Evolutionary conservation across 2,113 vertebrate species (phyloP).

Genomic region (Oryzias woworae): DNA sequence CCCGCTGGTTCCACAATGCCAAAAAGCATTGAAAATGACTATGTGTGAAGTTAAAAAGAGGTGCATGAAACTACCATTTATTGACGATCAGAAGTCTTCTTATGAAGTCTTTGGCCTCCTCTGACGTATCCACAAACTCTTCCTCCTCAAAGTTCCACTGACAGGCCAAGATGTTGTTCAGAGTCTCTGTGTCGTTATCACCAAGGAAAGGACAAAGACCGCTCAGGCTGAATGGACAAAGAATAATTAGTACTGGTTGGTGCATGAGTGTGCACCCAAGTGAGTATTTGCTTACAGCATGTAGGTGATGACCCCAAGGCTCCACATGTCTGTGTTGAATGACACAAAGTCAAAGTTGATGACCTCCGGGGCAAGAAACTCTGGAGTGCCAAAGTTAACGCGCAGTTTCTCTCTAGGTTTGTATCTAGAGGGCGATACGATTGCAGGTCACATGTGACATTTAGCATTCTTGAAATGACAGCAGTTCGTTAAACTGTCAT

Average conservation of each 20-base stretch:
- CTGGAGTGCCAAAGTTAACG: slow-evolving; percentile 95
- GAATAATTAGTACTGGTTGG: not conserved
- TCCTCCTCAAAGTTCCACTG: slow-evolving; percentile 91
- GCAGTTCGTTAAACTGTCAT: not conserved
- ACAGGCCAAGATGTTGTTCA: slow-evolving; percentile 93
- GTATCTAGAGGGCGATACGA: slow-evolving; percentile 77
- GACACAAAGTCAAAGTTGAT: slow-evolving; percentile 96
- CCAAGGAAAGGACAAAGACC: slow-evolving; percentile 97
- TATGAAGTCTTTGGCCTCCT: slow-evolving; percentile 94
- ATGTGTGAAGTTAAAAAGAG: not conserved
- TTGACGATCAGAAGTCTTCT: slow-evolving; percentile 89
- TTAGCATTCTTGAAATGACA: not conserved
- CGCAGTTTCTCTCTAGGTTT: slow-evolving; percentile 92
- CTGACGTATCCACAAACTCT: slow-evolving; percentile 86
- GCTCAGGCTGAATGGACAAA: slow-evolving; percentile 81
- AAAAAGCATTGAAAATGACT: too few species aligned
- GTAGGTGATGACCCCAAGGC: slow-evolving; percentile 92
- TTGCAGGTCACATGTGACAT: not conserved
- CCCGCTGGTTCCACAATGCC: too few species aligned
- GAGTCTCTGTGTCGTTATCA: slow-evolving; percentile 88
- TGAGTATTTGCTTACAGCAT: slow-evolving; percentile 88
- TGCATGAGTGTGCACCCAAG: not conserved
- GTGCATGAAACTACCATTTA: slow-evolving; percentile 81
- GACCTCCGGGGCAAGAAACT: slow-evolving; percentile 96
- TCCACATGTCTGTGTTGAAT: slow-evolving; percentile 99